Evolutionary conservation across 2,113 vertebrate species (phyloP).

Genomic region (Mormyrus iriodes): DNA sequence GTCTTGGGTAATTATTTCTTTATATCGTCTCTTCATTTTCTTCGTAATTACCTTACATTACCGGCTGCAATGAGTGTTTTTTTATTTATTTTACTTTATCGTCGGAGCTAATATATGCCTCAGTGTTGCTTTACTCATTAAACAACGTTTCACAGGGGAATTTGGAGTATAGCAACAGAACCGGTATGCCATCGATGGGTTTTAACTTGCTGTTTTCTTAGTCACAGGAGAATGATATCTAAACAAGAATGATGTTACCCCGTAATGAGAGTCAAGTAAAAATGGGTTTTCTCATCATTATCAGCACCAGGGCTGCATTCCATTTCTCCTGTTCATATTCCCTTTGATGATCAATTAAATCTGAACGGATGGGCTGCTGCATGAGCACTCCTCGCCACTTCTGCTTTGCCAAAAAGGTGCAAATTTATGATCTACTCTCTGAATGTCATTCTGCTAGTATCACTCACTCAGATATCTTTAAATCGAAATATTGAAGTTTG

Average conservation of each 20-base stretch:
- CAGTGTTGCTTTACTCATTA: constrained; percentile 22
- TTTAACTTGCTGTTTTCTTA: constrained; percentile 52
- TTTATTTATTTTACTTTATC: constrained; percentile 21
- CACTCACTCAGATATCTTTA: neutral
- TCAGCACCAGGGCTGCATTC: constrained; percentile 43
- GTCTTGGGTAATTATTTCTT: constrained; percentile 15
- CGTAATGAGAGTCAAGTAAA: constrained; percentile 62
- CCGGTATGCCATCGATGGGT: constrained; percentile 39
- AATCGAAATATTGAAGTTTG: neutral
- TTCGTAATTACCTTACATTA: constrained; percentile 21
- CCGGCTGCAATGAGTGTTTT: neutral
- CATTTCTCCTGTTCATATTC: constrained; percentile 62
- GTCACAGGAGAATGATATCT: constrained; percentile 68
- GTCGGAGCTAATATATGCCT: constrained; percentile 15
- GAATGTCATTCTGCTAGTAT: neutral
- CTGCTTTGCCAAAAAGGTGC: constrained; percentile 55
- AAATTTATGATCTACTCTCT: neutral
- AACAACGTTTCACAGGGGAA: constrained; percentile 21
- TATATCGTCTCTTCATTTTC: constrained; percentile 9
- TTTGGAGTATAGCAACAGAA: constrained; percentile 19
- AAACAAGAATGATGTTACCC: constrained; percentile 64
- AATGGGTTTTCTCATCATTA: constrained; percentile 64
- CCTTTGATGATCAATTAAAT: constrained; percentile 67
- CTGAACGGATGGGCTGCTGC: constrained; percentile 63
- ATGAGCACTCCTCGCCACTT: constrained; percentile 57